Conservation (phyloP, 2,797 vertebrate genomes). For the Hirundo rustica region DNA sequence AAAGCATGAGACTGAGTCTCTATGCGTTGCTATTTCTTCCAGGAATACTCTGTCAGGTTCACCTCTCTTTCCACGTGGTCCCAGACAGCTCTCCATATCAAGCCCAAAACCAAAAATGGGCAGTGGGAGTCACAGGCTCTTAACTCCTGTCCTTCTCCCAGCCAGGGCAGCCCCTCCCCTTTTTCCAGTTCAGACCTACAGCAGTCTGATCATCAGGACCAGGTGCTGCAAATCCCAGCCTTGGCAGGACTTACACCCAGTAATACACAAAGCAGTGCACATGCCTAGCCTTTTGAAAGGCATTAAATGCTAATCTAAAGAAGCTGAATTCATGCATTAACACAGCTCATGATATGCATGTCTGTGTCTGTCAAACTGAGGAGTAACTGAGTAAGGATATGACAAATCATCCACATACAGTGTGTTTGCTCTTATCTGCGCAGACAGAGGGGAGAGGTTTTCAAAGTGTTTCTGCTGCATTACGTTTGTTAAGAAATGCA, state of each 20-base stretch:
- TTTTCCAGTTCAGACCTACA: accelerated
- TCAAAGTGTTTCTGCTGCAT: not conserved
- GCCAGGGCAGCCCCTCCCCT: not conserved
- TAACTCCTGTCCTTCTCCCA: not conserved
- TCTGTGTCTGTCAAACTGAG: not conserved
- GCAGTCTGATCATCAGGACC: not conserved
- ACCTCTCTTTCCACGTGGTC: not conserved
- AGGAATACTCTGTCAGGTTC: not conserved
- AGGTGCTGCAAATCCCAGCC: not conserved
- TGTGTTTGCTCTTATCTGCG: not conserved
- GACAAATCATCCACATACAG: not conserved
- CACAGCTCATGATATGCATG: accelerated
- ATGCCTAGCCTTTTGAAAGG: not conserved
- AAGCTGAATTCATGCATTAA: not conserved
- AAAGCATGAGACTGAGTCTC: not conserved
- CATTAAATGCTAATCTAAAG: not conserved
- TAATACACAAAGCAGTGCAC: not conserved
- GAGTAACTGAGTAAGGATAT: not conserved
- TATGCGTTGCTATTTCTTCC: not conserved
- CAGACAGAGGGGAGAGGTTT: not conserved
- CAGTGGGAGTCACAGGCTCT: not conserved
- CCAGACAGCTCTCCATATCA: not conserved
- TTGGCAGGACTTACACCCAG: accelerated
- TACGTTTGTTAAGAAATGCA: conserved; percentile 6
- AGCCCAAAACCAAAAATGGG: accelerated